Conservation (phyloP, 2,888 invertebrate species). For the Synergus umbraculus region DNA sequence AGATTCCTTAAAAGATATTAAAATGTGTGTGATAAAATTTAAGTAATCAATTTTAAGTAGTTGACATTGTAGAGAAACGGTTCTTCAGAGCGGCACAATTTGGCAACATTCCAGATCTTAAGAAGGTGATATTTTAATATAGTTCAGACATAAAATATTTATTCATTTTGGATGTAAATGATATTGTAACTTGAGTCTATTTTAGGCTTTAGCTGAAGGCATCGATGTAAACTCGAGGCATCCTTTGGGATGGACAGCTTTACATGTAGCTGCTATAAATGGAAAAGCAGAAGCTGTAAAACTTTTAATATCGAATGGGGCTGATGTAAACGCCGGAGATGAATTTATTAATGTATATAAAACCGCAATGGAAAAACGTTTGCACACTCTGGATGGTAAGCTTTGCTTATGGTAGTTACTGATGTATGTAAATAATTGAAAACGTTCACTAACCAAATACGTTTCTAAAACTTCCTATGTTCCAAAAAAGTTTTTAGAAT, state of each 20-base stretch:
- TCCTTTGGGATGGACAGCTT: constrained; percentile 90
- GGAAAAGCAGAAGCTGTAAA: constrained; percentile 82
- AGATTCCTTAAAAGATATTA: neutral
- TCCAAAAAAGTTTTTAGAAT: too few species aligned
- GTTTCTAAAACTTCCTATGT: neutral
- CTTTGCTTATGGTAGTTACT: neutral
- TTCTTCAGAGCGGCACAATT: constrained; percentile 79
- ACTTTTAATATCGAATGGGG: constrained; percentile 85
- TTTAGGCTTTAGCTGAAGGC: constrained; percentile 77
- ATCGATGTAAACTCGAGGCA: constrained; percentile 85
- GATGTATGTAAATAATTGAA: too few species aligned
- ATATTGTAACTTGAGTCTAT: neutral
- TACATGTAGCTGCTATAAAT: constrained; percentile 91
- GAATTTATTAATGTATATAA: constrained; percentile 85
- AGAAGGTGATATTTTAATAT: constrained; percentile 71
- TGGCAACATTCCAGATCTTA: constrained; percentile 78
- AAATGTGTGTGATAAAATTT: neutral
- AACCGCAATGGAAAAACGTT: constrained; percentile 82
- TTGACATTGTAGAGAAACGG: constrained; percentile 73
- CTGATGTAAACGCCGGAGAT: constrained; percentile 87
- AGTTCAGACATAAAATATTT: neutral
- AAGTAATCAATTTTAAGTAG: neutral
- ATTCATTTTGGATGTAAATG: neutral
- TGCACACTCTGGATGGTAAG: constrained; percentile 87
- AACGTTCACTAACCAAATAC: neutral